phyloP scores from a whole-genome alignment of 2,113 vertebrate genomes.

The Nicator chloris region DNA sequence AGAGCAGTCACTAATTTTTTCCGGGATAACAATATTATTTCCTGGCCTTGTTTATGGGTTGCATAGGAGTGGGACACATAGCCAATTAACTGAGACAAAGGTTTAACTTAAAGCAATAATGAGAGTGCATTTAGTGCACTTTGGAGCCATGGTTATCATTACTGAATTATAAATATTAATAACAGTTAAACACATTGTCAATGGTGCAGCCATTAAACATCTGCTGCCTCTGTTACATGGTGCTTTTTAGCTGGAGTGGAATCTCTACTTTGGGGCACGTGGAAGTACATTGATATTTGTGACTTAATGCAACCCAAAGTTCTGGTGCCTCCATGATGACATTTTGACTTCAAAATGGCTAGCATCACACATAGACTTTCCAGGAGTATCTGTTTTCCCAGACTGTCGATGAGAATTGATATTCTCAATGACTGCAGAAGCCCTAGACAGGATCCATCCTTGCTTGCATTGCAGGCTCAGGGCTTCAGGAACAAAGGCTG shows the following conservation, averaged over 20 bases:
- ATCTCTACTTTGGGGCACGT: background rate
- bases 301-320: background rate
- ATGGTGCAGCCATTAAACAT: slow-evolving; percentile 61
- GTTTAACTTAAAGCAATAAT: slow-evolving; percentile 58
- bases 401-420: background rate
- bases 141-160: slow-evolving; percentile 54
- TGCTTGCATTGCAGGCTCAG: background rate
- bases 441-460: background rate
- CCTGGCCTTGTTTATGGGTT: slow-evolving; percentile 40
- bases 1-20: slow-evolving; percentile 19
- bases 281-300: background rate
- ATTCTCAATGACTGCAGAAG: background rate
- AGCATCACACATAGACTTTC: background rate
- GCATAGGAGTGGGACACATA: background rate
- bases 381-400: background rate
- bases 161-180: slow-evolving; percentile 70
- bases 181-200: slow-evolving; percentile 63
- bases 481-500: background rate
- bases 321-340: background rate
- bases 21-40: slow-evolving; percentile 46
- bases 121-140: slow-evolving; percentile 53
- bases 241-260: slow-evolving; percentile 14
- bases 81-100: slow-evolving; percentile 50
- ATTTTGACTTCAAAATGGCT: background rate
- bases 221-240: slow-evolving; percentile 36